Evolutionary conservation across 53 echinoderm and acorn worm species (phyloP).

Genomic region (Actinopyga echinites): DNA sequence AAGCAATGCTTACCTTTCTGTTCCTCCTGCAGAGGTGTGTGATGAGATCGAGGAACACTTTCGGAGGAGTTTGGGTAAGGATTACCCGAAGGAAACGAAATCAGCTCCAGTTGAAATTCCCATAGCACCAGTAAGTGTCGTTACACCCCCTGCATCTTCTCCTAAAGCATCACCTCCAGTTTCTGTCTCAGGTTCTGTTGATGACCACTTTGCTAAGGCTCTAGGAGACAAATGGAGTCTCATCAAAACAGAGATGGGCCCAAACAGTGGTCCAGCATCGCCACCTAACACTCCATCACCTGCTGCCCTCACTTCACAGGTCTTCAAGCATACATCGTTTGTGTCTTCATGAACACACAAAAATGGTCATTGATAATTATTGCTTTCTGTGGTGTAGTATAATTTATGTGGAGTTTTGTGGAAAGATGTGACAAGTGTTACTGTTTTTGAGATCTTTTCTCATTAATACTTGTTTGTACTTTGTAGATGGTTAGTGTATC

Average conservation of each 20-base stretch:
- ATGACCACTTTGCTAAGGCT: slow-evolving; percentile 98
- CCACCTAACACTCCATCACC: slow-evolving; percentile 23
- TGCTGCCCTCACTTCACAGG: slow-evolving; percentile 57
- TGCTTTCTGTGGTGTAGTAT: not conserved
- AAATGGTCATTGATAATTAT: not conserved
- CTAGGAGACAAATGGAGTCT: slow-evolving; percentile 96
- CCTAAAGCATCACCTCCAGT: slow-evolving; percentile 27
- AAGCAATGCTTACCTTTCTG: not conserved
- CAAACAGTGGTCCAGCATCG: slow-evolving; percentile 53
- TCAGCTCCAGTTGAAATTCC: slow-evolving; percentile 46
- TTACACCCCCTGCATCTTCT: slow-evolving; percentile 21
- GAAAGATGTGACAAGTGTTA: no score
- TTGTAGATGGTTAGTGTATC: no score
- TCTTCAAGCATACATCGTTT: slow-evolving; percentile 57
- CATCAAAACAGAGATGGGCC: slow-evolving; percentile 74
- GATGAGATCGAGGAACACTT: slow-evolving; percentile 98
- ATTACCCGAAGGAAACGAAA: slow-evolving; percentile 74
- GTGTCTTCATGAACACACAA: slow-evolving; percentile 49
- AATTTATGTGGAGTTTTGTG: not conserved
- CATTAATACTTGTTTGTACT: no score
- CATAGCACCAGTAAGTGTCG: slow-evolving; percentile 28
- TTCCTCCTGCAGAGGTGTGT: slow-evolving; percentile 63
- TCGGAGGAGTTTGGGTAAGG: slow-evolving; percentile 84
- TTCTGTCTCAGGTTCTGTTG: slow-evolving; percentile 93
- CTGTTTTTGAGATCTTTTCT: no score